A percentile compares a stretch with the other conserved stretches of the same genome.
Conservation (phyloP, 2,797 vertebrate species). For the Limnodromus scolopaceus region DNA sequence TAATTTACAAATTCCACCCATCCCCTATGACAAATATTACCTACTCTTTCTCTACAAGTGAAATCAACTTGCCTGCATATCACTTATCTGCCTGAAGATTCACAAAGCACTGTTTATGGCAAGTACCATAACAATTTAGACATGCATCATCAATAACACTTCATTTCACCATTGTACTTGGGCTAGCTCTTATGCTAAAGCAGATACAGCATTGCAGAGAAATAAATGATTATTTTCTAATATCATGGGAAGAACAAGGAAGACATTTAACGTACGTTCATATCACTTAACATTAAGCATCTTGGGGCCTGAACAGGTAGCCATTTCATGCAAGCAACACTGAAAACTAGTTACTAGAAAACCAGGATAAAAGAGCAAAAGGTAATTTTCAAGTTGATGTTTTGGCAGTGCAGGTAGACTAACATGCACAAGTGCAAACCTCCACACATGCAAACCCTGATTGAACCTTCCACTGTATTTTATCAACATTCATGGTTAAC, state of each 20-base stretch:
- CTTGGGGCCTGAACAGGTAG: background rate
- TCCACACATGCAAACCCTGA: rapidly evolving
- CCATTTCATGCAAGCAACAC: background rate
- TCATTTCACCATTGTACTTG: background rate
- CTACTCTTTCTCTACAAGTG: background rate
- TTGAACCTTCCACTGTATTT: background rate
- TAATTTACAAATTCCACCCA: background rate
- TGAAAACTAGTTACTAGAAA: background rate
- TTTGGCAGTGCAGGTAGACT: background rate
- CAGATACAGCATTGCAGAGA: background rate
- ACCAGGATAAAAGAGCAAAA: background rate
- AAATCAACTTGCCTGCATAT: background rate
- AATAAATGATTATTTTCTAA: background rate
- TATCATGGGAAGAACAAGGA: background rate
- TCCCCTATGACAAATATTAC: background rate
- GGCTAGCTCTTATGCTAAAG: background rate
- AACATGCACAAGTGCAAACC: background rate
- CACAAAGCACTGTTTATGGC: background rate
- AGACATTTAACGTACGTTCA: background rate
- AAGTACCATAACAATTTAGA: background rate
- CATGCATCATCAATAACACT: background rate
- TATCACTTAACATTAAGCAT: background rate
- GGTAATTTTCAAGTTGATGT: background rate
- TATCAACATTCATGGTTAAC: background rate
- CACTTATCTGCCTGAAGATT: background rate